Conservation (phyloP, 1,140 invertebrate genomes). For the Lepidotrigona ventralis region DNA sequence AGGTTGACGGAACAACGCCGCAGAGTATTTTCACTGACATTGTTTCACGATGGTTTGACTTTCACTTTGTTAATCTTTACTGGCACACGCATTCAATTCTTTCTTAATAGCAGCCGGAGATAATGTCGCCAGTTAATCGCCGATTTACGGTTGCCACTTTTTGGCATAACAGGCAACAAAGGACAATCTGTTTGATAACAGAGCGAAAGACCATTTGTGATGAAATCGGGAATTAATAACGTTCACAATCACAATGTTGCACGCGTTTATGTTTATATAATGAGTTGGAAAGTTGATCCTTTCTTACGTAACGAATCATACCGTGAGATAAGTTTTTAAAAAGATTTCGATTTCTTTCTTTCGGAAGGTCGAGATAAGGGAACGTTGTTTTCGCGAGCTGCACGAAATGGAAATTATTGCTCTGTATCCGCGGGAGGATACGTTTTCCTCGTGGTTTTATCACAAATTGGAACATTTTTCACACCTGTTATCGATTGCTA, state of each 20-base stretch:
- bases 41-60: too few species aligned
- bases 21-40: too few species aligned
- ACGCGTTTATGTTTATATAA: constrained; percentile 17
- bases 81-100: too few species aligned
- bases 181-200: too few species aligned
- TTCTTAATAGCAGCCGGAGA: too few species aligned
- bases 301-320: constrained; percentile 31
- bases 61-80: too few species aligned
- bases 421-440: neutral
- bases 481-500: neutral
- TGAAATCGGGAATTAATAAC: constrained; percentile 11
- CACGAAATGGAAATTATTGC: neutral
- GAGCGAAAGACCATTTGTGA: too few species aligned
- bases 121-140: too few species aligned
- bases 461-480: neutral
- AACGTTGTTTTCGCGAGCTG: neutral
- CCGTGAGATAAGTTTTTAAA: neutral
- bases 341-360: neutral
- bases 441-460: neutral
- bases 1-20: too few species aligned
- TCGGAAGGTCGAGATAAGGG: neutral
- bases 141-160: too few species aligned
- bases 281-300: constrained; percentile 29
- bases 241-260: neutral
- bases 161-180: too few species aligned